Conservation (phyloP, 2,797 vertebrate genomes). For the Notamacropus eugenii region DNA sequence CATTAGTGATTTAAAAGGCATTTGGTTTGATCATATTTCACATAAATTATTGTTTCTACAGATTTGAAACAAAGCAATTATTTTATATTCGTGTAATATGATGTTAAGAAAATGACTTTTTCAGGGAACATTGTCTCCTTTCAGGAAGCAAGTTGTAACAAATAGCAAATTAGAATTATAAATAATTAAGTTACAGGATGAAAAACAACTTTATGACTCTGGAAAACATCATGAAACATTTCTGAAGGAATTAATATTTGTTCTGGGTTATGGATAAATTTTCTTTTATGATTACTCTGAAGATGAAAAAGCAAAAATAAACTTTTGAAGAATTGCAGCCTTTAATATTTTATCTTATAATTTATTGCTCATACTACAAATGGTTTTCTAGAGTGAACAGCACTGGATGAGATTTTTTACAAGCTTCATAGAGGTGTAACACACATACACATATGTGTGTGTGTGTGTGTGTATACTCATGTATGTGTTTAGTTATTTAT, state of each 20-base stretch:
- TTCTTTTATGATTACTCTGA: not conserved
- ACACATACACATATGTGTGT: no score
- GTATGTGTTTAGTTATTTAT: not conserved
- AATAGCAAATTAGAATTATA: not conserved
- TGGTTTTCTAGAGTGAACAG: not conserved
- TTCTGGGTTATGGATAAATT: not conserved
- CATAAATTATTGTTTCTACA: not conserved
- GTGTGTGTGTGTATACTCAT: no score
- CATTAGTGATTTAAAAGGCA: not conserved
- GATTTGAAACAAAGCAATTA: not conserved
- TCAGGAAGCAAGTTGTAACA: not conserved
- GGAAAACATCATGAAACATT: not conserved
- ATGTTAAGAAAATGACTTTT: not conserved
- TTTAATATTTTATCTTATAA: not conserved
- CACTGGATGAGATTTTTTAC: not conserved
- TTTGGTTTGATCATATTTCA: not conserved
- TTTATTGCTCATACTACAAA: not conserved
- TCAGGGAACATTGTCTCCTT: not conserved
- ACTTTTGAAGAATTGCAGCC: not conserved
- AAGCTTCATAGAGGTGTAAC: no score
- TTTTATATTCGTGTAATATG: not conserved
- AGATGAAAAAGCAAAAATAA: not conserved
- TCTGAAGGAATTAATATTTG: not conserved
- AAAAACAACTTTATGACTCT: not conserved
- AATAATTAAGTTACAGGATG: not conserved